These are phyloP conservation scores for Nomada goodeniana DNA, from an alignment of 2,888 invertebrate species.

Conservation along the genomic window DNA sequence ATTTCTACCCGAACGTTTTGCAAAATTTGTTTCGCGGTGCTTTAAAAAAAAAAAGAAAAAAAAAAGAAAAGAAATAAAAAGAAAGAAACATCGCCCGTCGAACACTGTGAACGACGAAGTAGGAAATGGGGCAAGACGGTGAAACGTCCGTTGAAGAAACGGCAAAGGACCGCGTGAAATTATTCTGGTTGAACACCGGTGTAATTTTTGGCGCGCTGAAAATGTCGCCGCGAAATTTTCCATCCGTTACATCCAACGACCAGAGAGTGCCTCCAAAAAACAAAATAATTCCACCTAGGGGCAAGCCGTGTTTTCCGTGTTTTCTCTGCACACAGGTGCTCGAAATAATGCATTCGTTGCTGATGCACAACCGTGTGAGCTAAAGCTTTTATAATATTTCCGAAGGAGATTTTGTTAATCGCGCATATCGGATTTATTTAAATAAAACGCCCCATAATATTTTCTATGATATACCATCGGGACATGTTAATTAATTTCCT, in stretches of 20 bases:
- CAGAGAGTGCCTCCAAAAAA: not conserved
- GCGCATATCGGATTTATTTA: too few relatives aligned
- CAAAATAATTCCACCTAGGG: not conserved
- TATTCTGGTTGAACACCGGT: conserved; percentile 25
- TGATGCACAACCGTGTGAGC: not conserved
- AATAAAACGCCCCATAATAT: too few relatives aligned
- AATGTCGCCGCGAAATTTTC: conserved; percentile 8
- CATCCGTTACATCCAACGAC: not conserved
- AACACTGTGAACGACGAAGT: conserved; percentile 1
- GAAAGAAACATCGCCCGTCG: not conserved
- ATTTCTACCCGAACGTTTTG: not conserved
- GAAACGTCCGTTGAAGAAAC: not conserved
- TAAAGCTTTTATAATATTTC: not conserved
- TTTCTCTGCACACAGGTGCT: not conserved
- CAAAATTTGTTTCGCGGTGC: not conserved
- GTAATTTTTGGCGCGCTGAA: conserved; percentile 6
- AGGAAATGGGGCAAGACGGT: not conserved
- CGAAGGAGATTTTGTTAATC: not conserved
- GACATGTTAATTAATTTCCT: too few relatives aligned
- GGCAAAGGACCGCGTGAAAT: conserved; percentile 26
- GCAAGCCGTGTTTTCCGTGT: not conserved
- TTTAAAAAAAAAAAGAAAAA: conserved; percentile 5
- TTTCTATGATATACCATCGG: too few relatives aligned
- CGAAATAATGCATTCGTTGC: conserved; percentile 3
- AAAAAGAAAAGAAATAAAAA: not conserved